These are phyloP conservation scores for Pectinophora gossypiella DNA, from an alignment of 1,140 invertebrate species.

Conservation along the genomic window DNA sequence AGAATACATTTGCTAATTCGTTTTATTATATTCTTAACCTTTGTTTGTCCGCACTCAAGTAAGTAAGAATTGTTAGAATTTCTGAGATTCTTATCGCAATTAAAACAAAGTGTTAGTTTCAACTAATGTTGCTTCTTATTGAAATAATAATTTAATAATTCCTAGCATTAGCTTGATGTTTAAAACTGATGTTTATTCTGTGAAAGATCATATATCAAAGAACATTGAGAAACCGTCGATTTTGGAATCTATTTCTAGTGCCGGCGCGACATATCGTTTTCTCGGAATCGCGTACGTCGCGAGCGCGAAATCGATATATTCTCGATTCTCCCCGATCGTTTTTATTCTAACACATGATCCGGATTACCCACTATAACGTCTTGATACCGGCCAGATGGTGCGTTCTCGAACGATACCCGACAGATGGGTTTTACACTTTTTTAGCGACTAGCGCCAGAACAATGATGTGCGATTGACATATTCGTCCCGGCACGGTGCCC, in stretches of 20 bases:
- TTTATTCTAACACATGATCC: constrained; percentile 44
- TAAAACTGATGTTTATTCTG: too few species aligned
- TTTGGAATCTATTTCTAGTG: not conserved
- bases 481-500: constrained; percentile 13
- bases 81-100: too few species aligned
- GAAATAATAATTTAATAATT: too few species aligned
- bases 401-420: constrained; percentile 29
- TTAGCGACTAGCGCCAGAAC: constrained; percentile 27
- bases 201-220: too few species aligned
- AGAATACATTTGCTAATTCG: too few species aligned
- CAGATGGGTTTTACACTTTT: constrained; percentile 61
- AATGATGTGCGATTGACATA: constrained; percentile 19
- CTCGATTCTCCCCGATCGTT: constrained; percentile 47
- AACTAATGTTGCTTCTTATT: too few species aligned
- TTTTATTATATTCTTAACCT: too few species aligned
- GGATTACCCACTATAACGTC: constrained; percentile 62
- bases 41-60: too few species aligned
- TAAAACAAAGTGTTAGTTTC: too few species aligned
- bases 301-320: constrained; percentile 22
- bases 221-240: too few species aligned
- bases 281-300: constrained; percentile 14
- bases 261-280: constrained; percentile 20
- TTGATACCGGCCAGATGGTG: constrained; percentile 61
- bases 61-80: too few species aligned
- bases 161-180: too few species aligned